A percentile compares a stretch with the other conserved stretches of the same genome.
phyloP scores from a whole-genome alignment of 1,140 invertebrate species.

The Magallana angulata region DNA sequence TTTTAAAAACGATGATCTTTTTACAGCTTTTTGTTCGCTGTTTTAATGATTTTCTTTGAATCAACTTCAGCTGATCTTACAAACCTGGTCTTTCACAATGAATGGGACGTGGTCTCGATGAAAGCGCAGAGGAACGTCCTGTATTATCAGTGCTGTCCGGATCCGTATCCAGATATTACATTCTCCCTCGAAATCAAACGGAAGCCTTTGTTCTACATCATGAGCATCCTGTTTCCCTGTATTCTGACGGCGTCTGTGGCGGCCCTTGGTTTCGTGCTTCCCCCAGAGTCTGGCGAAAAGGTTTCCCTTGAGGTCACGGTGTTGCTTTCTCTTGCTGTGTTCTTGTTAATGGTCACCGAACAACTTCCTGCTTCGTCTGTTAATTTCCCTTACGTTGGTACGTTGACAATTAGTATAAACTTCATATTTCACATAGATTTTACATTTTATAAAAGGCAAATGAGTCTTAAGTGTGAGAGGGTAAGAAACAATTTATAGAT shows the following conservation, averaged over 20 bases:
- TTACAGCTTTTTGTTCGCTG: too few species aligned
- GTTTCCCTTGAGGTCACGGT: conserved; percentile 94
- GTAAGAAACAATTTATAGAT: too few species aligned
- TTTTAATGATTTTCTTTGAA: too few species aligned
- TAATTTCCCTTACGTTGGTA: conserved; percentile 84
- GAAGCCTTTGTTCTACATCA: conserved; percentile 71
- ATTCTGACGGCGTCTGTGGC: conserved; percentile 88
- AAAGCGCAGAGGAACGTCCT: conserved; percentile 64
- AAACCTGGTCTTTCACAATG: conserved; percentile 78
- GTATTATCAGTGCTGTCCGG: conserved; percentile 86
- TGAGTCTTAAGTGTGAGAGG: too few species aligned
- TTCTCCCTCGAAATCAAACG: conserved; percentile 67
- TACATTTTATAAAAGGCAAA: too few species aligned
- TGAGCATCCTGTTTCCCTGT: conserved; percentile 75
- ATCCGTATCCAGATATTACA: conserved; percentile 69
- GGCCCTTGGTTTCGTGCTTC: conserved; percentile 97
- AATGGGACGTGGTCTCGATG: conserved; percentile 81
- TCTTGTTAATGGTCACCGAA: conserved; percentile 89
- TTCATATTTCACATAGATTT: too few species aligned
- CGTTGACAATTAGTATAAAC: background rate
- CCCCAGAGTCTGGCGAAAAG: conserved; percentile 99
- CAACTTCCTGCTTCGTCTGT: conserved; percentile 96
- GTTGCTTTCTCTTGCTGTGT: conserved; percentile 80
- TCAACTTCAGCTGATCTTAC: conserved; percentile 6
- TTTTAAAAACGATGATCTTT: too few species aligned